A percentile compares a stretch with the other conserved stretches of the same genome.
These are phyloP conservation scores for Bathynomus jamesi DNA, from an alignment of 1,140 invertebrate species.

Conservation along the genomic window DNA sequence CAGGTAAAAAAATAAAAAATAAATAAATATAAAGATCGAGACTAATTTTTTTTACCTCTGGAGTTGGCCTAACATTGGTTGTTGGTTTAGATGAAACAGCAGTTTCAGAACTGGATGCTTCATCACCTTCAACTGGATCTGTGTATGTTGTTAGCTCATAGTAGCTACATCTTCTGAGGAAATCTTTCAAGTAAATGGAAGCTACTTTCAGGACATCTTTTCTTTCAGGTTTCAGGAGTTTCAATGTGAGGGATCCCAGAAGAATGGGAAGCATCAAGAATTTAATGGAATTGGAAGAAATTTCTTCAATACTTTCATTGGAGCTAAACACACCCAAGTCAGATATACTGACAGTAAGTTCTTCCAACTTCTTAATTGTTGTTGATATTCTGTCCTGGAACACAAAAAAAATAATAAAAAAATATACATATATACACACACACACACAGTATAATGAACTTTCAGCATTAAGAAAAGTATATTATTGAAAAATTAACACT, in stretches of 20 bases:
- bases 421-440: too few species aligned
- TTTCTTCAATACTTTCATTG: slow-evolving; percentile 80
- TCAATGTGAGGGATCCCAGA: slow-evolving; percentile 49
- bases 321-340: slow-evolving; percentile 69
- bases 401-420: too few species aligned
- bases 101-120: neutral
- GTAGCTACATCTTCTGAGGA: neutral
- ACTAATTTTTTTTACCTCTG: too few species aligned
- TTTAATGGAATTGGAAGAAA: slow-evolving; percentile 73
- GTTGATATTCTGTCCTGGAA: too few species aligned
- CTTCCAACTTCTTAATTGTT: too few species aligned
- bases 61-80: too few species aligned
- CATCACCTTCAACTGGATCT: neutral
- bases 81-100: too few species aligned
- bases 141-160: neutral
- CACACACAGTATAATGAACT: too few species aligned
- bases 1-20: too few species aligned
- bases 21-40: too few species aligned
- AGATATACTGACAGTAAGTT: slow-evolving; percentile 54
- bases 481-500: too few species aligned
- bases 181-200: neutral
- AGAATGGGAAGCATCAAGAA: slow-evolving; percentile 74
- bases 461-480: too few species aligned
- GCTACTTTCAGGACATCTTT: neutral
- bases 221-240: neutral